Base-by-base conservation (phyloP, 2,797 vertebrate genomes). In the Galago senegalensis region DNA sequence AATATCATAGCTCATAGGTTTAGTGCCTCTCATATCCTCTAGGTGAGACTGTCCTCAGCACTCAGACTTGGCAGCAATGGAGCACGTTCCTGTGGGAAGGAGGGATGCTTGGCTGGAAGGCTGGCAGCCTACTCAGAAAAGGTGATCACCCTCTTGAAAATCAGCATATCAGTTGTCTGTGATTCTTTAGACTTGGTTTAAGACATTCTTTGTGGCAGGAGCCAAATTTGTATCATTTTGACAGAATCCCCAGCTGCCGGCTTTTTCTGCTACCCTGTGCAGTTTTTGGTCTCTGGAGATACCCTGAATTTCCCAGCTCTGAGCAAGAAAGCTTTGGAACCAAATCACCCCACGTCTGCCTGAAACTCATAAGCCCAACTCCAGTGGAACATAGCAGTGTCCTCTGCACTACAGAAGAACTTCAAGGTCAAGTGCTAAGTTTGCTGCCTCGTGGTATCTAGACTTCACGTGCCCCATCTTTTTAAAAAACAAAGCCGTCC, bases 241-340 rank as follows among this genome's bases (percentile, higher is more conserved):
- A 75, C 31, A 75, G 79, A 92, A 86, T 61, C 73, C 31, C 23
- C 1, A 92, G 63, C 29, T 94, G 34, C 89, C 75, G 46, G 40
- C n/a, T 89, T 94, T 88, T 97, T 89, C 81, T 96, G 80, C 76
- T 91, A 40, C 27, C 75, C 21, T 53, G 40, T 77, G 75, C 75
- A 69, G 81, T 69, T 79, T 79, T 93, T 27, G 9, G 70, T 97
- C 84, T 97, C 84, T 9, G 77, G 94, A 85, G 91, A 87, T 70
- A 46, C 9, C 53, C 87, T 86, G 89, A 91, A 97, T 7, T 89
- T 97, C 87, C 56, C 37, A 72, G 67, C 58, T 81, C 70, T 69
- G 29, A 82, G 73, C 29, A 88, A 75, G 46, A 91, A 95, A 91
- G 49, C 16, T 75, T 23, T 43, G 67, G 80, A 75, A 81, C 29